These are phyloP conservation scores for Clytia hemisphaerica DNA, from an alignment of 30 jellyfish, hydroid and myxozoan genomes.

Conservation along the genomic window DNA sequence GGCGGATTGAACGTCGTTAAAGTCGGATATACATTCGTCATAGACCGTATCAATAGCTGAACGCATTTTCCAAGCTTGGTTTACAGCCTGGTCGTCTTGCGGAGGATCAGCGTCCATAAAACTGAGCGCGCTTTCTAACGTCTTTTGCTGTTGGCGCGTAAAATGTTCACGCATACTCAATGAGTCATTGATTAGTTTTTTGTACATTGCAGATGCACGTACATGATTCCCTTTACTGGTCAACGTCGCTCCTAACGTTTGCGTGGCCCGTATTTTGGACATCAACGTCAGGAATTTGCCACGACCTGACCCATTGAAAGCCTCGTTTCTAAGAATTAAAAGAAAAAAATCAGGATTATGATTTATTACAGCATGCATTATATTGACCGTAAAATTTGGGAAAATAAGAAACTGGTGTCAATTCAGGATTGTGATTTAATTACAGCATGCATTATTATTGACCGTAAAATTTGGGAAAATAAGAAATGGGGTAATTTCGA, in stretches of 20 bases:
- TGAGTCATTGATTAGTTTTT: neutral
- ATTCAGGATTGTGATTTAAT: too few relatives aligned
- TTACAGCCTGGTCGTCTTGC: neutral
- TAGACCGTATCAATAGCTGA: neutral
- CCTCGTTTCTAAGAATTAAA: too few relatives aligned
- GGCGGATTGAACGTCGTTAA: neutral
- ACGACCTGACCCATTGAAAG: too few relatives aligned
- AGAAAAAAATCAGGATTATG: too few relatives aligned
- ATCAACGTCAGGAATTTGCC: too few relatives aligned
- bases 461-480: too few relatives aligned
- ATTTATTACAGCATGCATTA: too few relatives aligned
- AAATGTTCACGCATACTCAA: neutral
- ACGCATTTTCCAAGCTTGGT: constrained; percentile 5
- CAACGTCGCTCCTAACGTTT: neutral
- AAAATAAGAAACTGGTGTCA: too few relatives aligned
- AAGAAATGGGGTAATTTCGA: too few relatives aligned
- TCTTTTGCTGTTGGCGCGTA: neutral
- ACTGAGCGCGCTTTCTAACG: neutral
- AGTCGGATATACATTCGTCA: neutral
- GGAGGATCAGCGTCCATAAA: neutral
- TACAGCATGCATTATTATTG: too few relatives aligned
- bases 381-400: too few relatives aligned
- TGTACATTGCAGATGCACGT: neutral
- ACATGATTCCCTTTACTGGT: neutral
- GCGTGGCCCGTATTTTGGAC: constrained; percentile 17